These are phyloP conservation scores for Chlamydotis undulata DNA, from an alignment of 2,113 vertebrate species.

Conservation along the genomic window DNA sequence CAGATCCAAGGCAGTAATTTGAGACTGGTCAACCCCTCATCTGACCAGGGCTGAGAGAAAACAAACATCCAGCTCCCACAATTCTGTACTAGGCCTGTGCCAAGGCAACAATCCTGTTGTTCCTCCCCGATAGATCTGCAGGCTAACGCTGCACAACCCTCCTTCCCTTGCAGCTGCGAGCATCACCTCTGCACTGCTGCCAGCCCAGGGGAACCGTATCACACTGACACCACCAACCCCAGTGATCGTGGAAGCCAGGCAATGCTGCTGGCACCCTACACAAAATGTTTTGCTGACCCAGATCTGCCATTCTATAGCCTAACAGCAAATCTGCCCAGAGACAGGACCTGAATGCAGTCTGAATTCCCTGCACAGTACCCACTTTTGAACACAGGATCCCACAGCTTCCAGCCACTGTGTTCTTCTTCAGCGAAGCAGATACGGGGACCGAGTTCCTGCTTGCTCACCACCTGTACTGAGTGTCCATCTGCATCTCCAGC, in stretches of 20 bases:
- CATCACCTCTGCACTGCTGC: background rate
- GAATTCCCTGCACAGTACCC: background rate
- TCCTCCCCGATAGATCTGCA: background rate
- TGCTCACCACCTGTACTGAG: background rate
- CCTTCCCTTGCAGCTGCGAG: background rate
- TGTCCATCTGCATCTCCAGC: background rate
- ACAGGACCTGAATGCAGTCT: fast-evolving
- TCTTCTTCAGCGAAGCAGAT: background rate
- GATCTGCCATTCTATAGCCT: background rate
- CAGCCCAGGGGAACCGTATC: background rate
- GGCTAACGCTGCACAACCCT: background rate
- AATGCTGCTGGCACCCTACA: background rate
- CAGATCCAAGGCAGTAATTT: background rate
- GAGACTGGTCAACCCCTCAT: background rate
- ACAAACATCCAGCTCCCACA: background rate
- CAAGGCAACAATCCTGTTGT: background rate
- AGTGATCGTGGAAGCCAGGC: fast-evolving
- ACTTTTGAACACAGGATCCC: background rate
- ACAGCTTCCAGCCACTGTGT: background rate
- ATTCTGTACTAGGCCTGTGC: background rate
- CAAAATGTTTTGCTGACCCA: background rate
- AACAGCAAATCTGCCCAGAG: background rate
- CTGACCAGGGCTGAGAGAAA: background rate
- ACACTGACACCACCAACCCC: background rate
- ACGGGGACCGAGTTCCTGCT: background rate